These are phyloP conservation scores for Semnornis frantzii DNA, from an alignment of 2,113 vertebrate genomes.

Conservation along the genomic window DNA sequence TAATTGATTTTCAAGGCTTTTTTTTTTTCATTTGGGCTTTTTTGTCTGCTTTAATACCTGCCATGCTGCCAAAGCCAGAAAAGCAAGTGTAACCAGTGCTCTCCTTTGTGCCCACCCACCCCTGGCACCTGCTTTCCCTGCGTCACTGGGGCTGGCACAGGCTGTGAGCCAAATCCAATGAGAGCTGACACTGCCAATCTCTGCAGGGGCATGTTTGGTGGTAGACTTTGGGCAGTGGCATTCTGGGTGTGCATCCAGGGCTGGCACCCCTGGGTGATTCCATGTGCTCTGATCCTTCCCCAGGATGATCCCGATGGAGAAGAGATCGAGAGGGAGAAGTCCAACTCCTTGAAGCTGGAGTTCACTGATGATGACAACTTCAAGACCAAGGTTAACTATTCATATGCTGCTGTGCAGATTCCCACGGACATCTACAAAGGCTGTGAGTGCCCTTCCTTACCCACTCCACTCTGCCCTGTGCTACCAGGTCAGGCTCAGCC, in stretches of 20 bases:
- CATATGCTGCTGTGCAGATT: constrained; percentile 95
- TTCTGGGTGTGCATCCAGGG: accelerated
- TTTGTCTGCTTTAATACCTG: constrained; percentile 72
- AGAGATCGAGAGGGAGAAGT: constrained; percentile 82
- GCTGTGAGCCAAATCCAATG: not conserved
- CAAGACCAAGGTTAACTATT: constrained; percentile 98
- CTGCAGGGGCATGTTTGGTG: not conserved
- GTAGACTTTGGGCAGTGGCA: not conserved
- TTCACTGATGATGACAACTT: constrained; percentile 93
- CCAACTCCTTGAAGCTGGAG: constrained; percentile 87
- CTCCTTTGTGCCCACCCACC: accelerated
- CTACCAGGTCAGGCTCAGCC: not conserved
- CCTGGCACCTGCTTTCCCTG: accelerated
- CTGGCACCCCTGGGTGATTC: not conserved
- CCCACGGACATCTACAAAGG: constrained; percentile 99
- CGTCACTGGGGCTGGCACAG: not conserved
- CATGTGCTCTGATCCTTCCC: not conserved
- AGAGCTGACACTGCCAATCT: not conserved
- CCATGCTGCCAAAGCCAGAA: constrained; percentile 38
- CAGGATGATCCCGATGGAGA: constrained; percentile 90
- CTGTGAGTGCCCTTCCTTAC: constrained; percentile 85
- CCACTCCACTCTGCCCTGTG: accelerated
- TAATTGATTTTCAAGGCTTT: constrained; percentile 78
- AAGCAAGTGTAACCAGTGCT: not conserved
- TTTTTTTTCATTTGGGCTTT: not conserved